Evolutionary conservation across 2,888 invertebrate species (phyloP).

Genomic region (Hyposoter didymator): DNA sequence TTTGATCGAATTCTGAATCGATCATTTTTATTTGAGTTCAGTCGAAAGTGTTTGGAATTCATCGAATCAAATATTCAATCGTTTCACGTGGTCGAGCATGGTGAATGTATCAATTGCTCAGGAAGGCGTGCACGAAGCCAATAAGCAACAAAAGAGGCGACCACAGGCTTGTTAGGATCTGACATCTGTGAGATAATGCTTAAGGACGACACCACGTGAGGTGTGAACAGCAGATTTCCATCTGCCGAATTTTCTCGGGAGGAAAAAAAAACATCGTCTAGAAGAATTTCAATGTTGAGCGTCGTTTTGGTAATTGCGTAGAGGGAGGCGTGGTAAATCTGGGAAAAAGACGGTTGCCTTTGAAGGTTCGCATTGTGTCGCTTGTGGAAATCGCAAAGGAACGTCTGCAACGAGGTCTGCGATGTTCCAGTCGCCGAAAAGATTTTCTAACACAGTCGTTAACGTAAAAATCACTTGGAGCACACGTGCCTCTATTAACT

Average conservation of each 20-base stretch:
- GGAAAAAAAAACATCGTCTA: neutral
- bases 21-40: neutral
- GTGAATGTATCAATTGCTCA: neutral
- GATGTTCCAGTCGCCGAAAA: neutral
- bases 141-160: conserved; percentile 1
- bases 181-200: conserved; percentile 11
- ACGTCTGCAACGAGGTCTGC: neutral
- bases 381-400: neutral
- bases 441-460: neutral
- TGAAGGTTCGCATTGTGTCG: conserved; percentile 1
- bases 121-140: conserved; percentile 2
- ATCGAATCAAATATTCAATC: neutral
- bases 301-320: neutral
- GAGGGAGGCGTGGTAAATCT: conserved; percentile 2
- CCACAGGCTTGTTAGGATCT: conserved; percentile 16
- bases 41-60: neutral
- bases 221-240: conserved; percentile 12
- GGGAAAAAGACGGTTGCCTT: conserved; percentile 3
- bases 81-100: neutral
- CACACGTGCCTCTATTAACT: conserved; percentile 7
- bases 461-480: neutral
- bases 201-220: conserved; percentile 9
- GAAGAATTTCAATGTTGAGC: neutral
- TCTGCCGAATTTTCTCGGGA: neutral
- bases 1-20: neutral